These are phyloP conservation scores for Chrysemys picta DNA, from an alignment of 2,113 vertebrate genomes.

Conservation along the genomic window DNA sequence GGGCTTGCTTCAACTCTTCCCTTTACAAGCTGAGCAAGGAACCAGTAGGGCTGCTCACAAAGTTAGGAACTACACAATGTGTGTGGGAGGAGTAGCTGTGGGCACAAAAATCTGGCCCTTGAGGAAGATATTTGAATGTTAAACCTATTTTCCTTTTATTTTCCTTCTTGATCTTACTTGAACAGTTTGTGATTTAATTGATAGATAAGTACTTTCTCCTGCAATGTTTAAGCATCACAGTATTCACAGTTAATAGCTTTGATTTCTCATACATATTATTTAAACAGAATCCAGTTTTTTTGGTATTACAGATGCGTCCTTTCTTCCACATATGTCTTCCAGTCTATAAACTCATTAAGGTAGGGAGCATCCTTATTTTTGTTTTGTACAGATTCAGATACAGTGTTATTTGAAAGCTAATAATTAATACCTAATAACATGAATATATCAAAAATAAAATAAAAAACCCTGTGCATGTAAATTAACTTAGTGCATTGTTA, in stretches of 20 bases:
- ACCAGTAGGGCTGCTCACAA: neutral
- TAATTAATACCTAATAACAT: neutral
- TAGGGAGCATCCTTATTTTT: neutral
- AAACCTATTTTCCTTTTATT: neutral
- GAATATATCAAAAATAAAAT: neutral
- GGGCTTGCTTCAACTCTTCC: neutral
- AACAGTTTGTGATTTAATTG: neutral
- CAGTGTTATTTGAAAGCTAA: neutral
- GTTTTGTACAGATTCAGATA: neutral
- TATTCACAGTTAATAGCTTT: neutral
- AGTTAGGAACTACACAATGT: neutral
- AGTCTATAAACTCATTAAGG: neutral
- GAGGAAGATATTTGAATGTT: neutral
- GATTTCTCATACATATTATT: neutral
- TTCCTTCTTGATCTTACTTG: neutral
- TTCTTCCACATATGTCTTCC: neutral
- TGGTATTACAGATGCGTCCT: fast-evolving
- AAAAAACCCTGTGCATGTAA: neutral
- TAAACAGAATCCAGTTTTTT: neutral
- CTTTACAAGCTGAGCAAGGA: neutral
- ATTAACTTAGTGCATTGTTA: neutral
- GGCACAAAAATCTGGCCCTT: neutral
- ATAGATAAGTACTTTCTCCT: neutral
- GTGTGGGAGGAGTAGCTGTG: fast-evolving
- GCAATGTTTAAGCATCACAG: neutral